A percentile compares a stretch with the other conserved stretches of the same genome.
Evolutionary conservation across 2,888 invertebrate species (phyloP).

Genomic region (Tholera decimalis): DNA sequence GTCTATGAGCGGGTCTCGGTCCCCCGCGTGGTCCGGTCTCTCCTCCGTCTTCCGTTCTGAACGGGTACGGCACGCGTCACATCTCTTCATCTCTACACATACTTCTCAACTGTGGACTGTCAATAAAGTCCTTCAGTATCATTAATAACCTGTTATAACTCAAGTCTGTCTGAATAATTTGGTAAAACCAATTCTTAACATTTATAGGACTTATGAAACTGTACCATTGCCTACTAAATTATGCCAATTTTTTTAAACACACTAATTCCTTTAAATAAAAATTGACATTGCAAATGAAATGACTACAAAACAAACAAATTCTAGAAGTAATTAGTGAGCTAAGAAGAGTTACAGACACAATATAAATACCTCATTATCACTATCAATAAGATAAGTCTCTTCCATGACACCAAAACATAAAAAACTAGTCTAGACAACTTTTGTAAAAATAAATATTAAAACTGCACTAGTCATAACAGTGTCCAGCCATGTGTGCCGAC

Average conservation of each 20-base stretch:
- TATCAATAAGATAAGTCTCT: conserved; percentile 77
- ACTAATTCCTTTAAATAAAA: conserved; percentile 10
- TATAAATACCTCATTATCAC: conserved; percentile 79
- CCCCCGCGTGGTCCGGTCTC: conserved; percentile 70
- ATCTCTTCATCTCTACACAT: conserved; percentile 90
- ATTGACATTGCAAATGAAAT: conserved; percentile 10
- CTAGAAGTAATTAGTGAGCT: conserved; percentile 10
- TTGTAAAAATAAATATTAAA: conserved; percentile 33
- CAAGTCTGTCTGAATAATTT: conserved; percentile 11
- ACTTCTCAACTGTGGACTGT: conserved; percentile 87
- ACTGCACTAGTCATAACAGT: conserved; percentile 45
- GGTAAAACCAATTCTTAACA: conserved; percentile 12
- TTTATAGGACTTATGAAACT: conserved; percentile 8
- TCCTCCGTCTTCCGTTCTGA: conserved; percentile 79
- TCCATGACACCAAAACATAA: conserved; percentile 75
- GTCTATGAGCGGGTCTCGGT: conserved; percentile 84
- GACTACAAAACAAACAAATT: conserved; percentile 26
- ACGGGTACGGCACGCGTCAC: conserved; percentile 82
- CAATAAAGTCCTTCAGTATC: conserved; percentile 79
- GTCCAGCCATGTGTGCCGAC: conserved; percentile 59
- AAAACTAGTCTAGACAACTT: conserved; percentile 54
- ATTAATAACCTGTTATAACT: conserved; percentile 18
- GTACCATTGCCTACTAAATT: conserved; percentile 20
- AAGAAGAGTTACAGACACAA: conserved; percentile 34
- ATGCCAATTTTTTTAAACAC: conserved; percentile 41